These are phyloP conservation scores for Lithophane leautieri DNA, from an alignment of 2,888 invertebrate species.

Conservation along the genomic window DNA sequence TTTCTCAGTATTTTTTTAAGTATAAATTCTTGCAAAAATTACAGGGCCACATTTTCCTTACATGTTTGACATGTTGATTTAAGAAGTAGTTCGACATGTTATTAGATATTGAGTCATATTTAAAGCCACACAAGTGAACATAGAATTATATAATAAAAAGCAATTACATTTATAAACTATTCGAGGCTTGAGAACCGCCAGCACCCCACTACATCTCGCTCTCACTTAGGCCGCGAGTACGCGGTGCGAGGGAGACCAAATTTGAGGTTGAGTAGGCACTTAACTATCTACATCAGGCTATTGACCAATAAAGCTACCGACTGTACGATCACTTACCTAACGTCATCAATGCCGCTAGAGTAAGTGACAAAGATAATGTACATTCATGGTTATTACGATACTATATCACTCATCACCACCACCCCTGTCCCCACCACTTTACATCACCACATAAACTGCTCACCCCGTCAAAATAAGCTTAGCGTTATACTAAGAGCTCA, in stretches of 20 bases:
- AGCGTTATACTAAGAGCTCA: constrained; percentile 61
- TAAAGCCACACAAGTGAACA: background rate
- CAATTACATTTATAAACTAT: too few species aligned
- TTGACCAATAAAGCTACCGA: background rate
- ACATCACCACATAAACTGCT: constrained; percentile 38
- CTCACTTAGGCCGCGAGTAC: too few species aligned
- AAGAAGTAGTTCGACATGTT: background rate
- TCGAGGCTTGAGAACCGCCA: too few species aligned
- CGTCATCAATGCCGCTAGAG: background rate
- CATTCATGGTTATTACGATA: background rate
- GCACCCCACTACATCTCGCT: too few species aligned
- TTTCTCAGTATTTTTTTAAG: background rate
- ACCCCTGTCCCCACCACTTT: constrained; percentile 8
- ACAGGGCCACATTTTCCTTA: background rate
- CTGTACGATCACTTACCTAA: background rate
- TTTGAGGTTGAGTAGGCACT: too few species aligned
- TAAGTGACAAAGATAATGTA: background rate
- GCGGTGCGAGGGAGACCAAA: too few species aligned
- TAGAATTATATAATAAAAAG: too few species aligned
- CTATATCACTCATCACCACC: background rate
- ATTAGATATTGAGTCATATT: background rate
- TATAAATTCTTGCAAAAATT: background rate
- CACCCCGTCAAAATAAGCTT: constrained; percentile 54
- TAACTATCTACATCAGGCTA: too few species aligned
- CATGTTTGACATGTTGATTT: background rate